These are phyloP conservation scores for Chascanopsetta lugubris DNA, from an alignment of 2,113 vertebrate genomes.

Conservation along the genomic window DNA sequence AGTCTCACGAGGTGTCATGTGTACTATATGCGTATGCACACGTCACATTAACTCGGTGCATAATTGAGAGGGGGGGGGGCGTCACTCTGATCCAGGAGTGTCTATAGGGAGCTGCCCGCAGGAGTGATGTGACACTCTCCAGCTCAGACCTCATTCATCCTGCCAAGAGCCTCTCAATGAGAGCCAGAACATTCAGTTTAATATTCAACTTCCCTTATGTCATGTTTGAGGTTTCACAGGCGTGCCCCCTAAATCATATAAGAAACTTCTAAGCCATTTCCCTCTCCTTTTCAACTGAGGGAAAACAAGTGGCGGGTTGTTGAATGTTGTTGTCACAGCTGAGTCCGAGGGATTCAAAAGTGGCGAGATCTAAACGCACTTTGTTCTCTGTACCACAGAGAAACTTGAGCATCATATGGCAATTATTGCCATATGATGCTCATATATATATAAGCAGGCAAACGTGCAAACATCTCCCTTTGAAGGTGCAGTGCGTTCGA, in stretches of 20 bases:
- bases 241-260: conserved; percentile 24
- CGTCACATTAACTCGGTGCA: conserved; percentile 1
- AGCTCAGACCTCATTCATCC: background rate
- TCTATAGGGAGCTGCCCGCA: conserved; percentile 7
- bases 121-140: conserved; percentile 28
- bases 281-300: conserved; percentile 21
- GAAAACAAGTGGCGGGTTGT: conserved; percentile 13
- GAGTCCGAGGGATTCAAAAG: conserved; percentile 38
- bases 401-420: conserved; percentile 36
- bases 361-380: conserved; percentile 23
- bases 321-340: conserved; percentile 34
- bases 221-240: conserved; percentile 38
- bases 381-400: conserved; percentile 23
- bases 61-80: conserved; percentile 30
- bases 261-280: conserved; percentile 14
- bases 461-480: conserved; percentile 51
- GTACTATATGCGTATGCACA: background rate
- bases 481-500: no score
- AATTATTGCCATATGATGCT: conserved; percentile 47
- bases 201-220: conserved; percentile 38
- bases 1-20: no score
- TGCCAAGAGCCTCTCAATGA: conserved; percentile 21
- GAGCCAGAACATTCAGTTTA: conserved; percentile 23
- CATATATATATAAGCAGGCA: conserved; percentile 44
- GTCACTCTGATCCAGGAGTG: conserved; percentile 29